Conservation (phyloP, 2,888 invertebrate species). For the Sycophila texana region DNA sequence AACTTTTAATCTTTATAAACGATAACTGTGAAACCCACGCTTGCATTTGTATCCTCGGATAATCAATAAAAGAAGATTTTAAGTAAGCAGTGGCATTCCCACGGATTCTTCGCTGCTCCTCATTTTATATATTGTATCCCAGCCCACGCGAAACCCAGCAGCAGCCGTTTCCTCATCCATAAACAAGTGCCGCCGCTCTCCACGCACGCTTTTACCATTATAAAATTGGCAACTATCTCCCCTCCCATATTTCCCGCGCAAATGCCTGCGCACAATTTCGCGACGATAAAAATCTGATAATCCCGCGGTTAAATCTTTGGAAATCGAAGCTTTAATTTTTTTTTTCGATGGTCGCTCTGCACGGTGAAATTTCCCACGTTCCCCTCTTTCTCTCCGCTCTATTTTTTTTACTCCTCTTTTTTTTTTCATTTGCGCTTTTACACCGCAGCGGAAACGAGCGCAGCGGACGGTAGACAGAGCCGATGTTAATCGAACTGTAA, state of each 20-base stretch:
- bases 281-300: not conserved
- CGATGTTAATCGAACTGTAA: conserved; percentile 47
- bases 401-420: not conserved
- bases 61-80: too few species aligned
- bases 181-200: not conserved
- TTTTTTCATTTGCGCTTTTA: too few species aligned
- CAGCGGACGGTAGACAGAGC: not conserved
- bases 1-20: too few species aligned
- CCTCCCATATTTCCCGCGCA: too few species aligned
- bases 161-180: conserved; percentile 1
- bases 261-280: not conserved
- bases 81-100: too few species aligned
- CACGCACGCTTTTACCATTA: too few species aligned
- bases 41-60: too few species aligned
- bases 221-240: too few species aligned
- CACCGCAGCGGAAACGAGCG: not conserved
- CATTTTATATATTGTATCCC: not conserved
- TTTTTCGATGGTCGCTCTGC: not conserved
- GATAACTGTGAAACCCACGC: too few species aligned
- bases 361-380: not conserved
- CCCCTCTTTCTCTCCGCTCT: not conserved
- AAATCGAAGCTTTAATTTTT: conserved; percentile 12
- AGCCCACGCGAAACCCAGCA: conserved; percentile 1
- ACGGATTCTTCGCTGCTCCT: conserved; percentile 54
- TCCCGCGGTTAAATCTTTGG: not conserved